Conservation (phyloP, 92 coral and sea anemone species). For the Diadumene lineata region DNA sequence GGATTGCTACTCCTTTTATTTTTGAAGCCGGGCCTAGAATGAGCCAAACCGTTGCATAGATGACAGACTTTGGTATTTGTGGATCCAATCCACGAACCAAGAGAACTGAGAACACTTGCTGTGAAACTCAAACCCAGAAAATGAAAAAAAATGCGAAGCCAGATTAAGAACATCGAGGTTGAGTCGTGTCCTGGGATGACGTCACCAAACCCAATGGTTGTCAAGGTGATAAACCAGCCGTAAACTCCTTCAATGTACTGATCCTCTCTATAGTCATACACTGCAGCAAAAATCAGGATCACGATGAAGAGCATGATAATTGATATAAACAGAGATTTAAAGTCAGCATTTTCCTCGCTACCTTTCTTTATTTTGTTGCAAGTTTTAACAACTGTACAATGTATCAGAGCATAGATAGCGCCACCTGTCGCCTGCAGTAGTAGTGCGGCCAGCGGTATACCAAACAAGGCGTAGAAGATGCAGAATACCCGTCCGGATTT, state of each 20-base stretch:
- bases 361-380: slow-evolving; percentile 5
- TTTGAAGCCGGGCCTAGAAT: too few relatives aligned
- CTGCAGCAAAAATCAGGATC: slow-evolving; percentile 15
- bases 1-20: too few relatives aligned
- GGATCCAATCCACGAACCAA: slow-evolving; percentile 21
- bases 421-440: slow-evolving; percentile 34
- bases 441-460: slow-evolving; percentile 42
- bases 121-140: slow-evolving; percentile 32
- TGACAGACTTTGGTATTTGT: not conserved
- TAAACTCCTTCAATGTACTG: slow-evolving; percentile 35
- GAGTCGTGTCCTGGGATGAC: slow-evolving; percentile 21
- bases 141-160: slow-evolving; percentile 20
- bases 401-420: not conserved
- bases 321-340: slow-evolving; percentile 26
- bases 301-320: slow-evolving; percentile 4
- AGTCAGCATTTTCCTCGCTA: slow-evolving; percentile 4
- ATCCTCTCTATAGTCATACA: not conserved
- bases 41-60: too few relatives aligned
- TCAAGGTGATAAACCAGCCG: slow-evolving; percentile 51
- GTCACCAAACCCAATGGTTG: slow-evolving; percentile 54
- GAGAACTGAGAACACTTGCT: slow-evolving; percentile 30
- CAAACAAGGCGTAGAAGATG: slow-evolving; percentile 45
- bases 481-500: slow-evolving; percentile 36
- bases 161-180: not conserved
- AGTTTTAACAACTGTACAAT: not conserved